A percentile compares a stretch with the other conserved stretches of the same genome.
Evolutionary conservation across 2,113 vertebrate genomes (phyloP).

Genomic region (Embiotoca jacksoni): DNA sequence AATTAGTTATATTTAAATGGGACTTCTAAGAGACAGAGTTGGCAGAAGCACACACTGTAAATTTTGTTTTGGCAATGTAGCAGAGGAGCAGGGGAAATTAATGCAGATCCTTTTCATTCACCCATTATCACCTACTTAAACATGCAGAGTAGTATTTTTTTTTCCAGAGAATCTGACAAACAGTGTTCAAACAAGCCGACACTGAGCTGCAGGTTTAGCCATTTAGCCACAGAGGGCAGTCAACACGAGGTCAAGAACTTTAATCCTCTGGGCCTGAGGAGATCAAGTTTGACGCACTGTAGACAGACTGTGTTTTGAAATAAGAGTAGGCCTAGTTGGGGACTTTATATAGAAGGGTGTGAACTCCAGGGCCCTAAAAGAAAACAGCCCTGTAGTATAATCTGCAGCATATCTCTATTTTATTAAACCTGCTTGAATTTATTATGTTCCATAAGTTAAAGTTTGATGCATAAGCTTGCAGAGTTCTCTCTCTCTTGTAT

Average conservation of each 20-base stretch:
- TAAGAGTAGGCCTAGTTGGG: constrained; percentile 43
- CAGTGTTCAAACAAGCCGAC: constrained; percentile 15
- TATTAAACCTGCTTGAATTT: constrained; percentile 15
- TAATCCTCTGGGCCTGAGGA: constrained; percentile 43
- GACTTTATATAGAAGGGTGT: constrained; percentile 26
- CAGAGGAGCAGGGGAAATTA: constrained; percentile 6
- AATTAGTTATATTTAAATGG: constrained; percentile 27
- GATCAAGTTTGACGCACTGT: constrained; percentile 47
- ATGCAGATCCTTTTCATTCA: constrained; percentile 11
- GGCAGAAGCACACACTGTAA: constrained; percentile 26
- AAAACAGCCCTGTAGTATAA: background rate
- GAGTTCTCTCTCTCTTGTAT: constrained; percentile 1
- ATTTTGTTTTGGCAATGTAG: constrained; percentile 6
- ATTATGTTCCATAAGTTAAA: constrained; percentile 7
- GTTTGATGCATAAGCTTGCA: background rate
- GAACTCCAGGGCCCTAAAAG: constrained; percentile 25
- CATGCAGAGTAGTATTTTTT: constrained; percentile 18
- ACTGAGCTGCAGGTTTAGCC: constrained; percentile 15
- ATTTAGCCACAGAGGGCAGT: constrained; percentile 58
- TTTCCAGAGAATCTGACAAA: constrained; percentile 22
- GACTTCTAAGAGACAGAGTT: constrained; percentile 16
- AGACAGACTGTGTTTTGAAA: constrained; percentile 68
- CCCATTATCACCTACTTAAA: constrained; percentile 36
- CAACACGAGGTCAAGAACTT: constrained; percentile 59
- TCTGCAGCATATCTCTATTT: constrained; percentile 1